Base-by-base conservation (phyloP, 2,888 invertebrate species). In the Pheosia gnoma region DNA sequence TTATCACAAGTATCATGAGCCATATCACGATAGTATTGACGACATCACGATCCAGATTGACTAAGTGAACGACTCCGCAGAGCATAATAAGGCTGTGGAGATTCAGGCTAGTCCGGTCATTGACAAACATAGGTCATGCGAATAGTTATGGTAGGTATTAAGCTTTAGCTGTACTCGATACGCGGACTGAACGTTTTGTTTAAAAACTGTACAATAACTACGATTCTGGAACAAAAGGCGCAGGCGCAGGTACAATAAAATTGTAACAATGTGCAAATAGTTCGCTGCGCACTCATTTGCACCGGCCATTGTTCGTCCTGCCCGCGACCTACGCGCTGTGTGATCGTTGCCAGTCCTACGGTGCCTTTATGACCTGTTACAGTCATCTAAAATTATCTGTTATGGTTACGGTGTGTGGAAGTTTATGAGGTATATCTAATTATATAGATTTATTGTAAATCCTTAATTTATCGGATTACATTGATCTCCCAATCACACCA, bases 221-320 rank as follows among this genome's bases (percentile, higher is more conserved):
- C 77, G 77, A 80, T 74, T 66, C 77, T 68, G 79, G 80, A 88
- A 88, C 88, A 89, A 88, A 85, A 75, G 75, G 56, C 25, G 56
- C 41, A 79, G 78, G 75, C 68, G 61, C 80, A 78, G 79, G 84
- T 83, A 83, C 70, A 70, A 75, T 83, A 83, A 70, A 70, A 75
- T 74, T 72, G 75, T 79, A 85, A 88, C 88, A 87, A 85, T 83
- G 80, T 81, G 80, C 74, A 79, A 81, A 78, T 74, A 68, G 68
- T 75, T 66, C 65, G 66, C 65, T 52, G 72, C 72, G 70, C 66
- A 64, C 74, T 63, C 59, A 61, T 65, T 63, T 66, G 38, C 62
- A 55, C 60, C 60, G 61, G 56, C 72, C 67, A 80, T 84, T 84
- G 81, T 81, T 78, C 56, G 70, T 70, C 68, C 72, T 76, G 67